Evolutionary conservation across 1,140 invertebrate species (phyloP).

Genomic region (Holcopasites calliopsidis): DNA sequence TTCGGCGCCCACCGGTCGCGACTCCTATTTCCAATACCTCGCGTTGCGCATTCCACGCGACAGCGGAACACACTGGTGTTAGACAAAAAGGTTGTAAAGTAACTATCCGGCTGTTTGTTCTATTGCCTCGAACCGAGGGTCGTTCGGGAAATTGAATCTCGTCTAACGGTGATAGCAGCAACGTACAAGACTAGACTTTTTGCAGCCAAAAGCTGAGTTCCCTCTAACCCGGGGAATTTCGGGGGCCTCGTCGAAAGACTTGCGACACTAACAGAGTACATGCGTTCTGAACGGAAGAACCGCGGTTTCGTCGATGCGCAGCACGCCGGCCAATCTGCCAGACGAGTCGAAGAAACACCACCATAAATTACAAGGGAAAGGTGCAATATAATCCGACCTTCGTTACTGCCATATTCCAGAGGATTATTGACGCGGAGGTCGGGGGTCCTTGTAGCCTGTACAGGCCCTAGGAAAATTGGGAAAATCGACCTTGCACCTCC

Average conservation of each 20-base stretch:
- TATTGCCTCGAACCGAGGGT: not conserved
- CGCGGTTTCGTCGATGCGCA: not conserved
- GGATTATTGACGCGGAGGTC: too few species aligned
- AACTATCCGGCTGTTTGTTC: not conserved
- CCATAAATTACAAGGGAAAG: not conserved
- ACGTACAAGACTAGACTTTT: not conserved
- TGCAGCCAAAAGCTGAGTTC: not conserved
- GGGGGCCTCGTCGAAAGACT: not conserved
- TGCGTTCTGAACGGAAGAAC: not conserved
- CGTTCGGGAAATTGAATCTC: not conserved
- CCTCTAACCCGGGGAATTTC: not conserved
- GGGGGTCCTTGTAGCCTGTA: not conserved
- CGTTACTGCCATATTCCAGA: not conserved
- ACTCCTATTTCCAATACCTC: slow-evolving; percentile 21
- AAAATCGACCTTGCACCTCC: too few species aligned
- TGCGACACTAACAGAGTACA: not conserved
- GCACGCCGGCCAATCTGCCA: not conserved
- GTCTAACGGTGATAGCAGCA: not conserved
- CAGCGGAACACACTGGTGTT: not conserved
- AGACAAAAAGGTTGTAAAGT: not conserved
- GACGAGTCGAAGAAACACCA: too few species aligned
- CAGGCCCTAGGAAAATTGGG: not conserved
- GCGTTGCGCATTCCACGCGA: not conserved
- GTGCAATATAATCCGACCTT: not conserved
- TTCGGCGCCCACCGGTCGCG: slow-evolving; percentile 34